Evolutionary conservation across 2,113 vertebrate species (phyloP), one percentile per base, ranked within the genome.

Genomic region (Onychostruthus taczanowskii): DNA sequence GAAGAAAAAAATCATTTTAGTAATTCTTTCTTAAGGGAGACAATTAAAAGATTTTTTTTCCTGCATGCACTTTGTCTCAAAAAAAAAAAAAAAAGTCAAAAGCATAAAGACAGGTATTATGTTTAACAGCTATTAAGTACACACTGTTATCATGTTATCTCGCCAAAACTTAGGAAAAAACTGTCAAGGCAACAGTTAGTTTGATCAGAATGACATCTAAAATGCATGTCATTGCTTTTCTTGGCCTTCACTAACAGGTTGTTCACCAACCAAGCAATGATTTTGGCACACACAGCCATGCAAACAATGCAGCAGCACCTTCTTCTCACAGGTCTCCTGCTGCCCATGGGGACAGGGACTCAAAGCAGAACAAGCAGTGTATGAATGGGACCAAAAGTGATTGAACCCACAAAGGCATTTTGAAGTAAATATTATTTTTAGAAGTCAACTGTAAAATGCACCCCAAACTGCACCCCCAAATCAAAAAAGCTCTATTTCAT

Each of bases 331-430:
- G 49, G 35, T 21, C 8, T 30, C 72, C 62, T 53, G 55, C 35
- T 55, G 69, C 55, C 27, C 31, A 20, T 44, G 66, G 26, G 64
- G 47, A 75, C 62, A 52, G 19, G 22, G 37, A 80, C 63, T 47
- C 59, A 84, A 67, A 67, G 44, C 53, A 68, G 28, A 16, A n/a
- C 19, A 13, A 80, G 67, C 22, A 52, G 15, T 18, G 3, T 28
- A 7, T 31, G 39, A 64, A 53, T 77, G 31, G 26, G 31, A 73
- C 11, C 21, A 24, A 82, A 22, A 87, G 11, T 43, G 44, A 88
- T 0, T 33, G 44, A 90, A 53, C 7, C 5, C 24, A 64, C 0
- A 11, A 6, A 22, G 5, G 6, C 2, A 11, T 44, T 64, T 56
- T 78, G 10, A 72, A 79, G 44, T 44, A 87, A 72, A 47, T 39